Conservation (phyloP, 2,888 invertebrate species). For the Sphecodes monilicornis region DNA sequence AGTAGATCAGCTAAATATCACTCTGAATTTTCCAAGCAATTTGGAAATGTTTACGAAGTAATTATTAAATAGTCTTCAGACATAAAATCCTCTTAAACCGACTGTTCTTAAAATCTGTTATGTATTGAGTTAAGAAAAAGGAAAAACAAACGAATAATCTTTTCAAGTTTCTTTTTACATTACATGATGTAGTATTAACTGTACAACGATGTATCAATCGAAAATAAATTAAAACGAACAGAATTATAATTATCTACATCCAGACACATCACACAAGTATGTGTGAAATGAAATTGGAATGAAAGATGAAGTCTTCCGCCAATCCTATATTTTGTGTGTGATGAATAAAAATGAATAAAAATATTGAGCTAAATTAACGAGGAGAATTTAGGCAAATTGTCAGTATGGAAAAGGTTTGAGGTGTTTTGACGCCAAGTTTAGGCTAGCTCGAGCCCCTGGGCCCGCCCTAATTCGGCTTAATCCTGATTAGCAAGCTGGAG, state of each 20-base stretch:
- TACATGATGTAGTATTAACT: too few species aligned
- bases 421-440: constrained; percentile 30
- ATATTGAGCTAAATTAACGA: neutral
- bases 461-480: constrained; percentile 54
- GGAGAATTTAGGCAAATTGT: neutral
- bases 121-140: neutral
- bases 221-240: too few species aligned
- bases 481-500: constrained; percentile 47
- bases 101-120: neutral
- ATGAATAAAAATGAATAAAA: neutral
- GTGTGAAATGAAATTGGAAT: too few species aligned
- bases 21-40: neutral
- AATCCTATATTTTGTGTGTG: too few species aligned
- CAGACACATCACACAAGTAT: too few species aligned
- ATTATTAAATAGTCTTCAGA: neutral
- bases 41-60: neutral
- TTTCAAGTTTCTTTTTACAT: neutral
- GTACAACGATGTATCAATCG: too few species aligned
- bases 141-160: neutral
- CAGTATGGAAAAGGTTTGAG: neutral
- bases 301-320: too few species aligned
- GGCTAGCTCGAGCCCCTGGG: neutral
- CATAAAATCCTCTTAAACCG: neutral
- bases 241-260: too few species aligned
- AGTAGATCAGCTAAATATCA: neutral